Evolutionary conservation across 2,113 vertebrate species (phyloP).

Genomic region (Scortum barcoo): DNA sequence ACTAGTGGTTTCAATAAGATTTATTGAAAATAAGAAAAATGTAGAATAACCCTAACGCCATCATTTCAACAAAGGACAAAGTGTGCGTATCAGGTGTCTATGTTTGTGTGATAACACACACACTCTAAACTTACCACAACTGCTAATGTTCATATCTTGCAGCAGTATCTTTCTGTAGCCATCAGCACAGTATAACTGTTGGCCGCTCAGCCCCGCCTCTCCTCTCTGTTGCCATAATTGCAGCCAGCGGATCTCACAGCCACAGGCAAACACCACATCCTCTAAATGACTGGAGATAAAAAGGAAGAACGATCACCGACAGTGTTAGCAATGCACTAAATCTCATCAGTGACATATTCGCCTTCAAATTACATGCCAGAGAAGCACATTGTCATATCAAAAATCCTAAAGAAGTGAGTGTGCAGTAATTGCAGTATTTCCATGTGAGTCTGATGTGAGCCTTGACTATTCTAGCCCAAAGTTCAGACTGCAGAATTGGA

Average conservation of each 20-base stretch:
- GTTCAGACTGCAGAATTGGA: neutral
- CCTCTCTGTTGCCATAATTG: slow-evolving; percentile 96
- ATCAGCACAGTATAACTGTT: slow-evolving; percentile 88
- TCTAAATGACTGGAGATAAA: slow-evolving; percentile 88
- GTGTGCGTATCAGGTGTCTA: neutral
- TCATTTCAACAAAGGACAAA: neutral
- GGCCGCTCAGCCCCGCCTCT: slow-evolving; percentile 88
- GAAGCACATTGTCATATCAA: neutral
- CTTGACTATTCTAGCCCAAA: neutral
- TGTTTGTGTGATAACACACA: neutral
- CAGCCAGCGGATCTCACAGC: slow-evolving; percentile 96
- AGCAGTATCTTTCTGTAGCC: slow-evolving; percentile 84
- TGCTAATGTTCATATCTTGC: slow-evolving; percentile 93
- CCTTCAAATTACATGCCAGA: neutral
- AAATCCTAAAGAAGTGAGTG: neutral
- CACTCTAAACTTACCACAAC: slow-evolving; percentile 88
- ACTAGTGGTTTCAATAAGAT: neutral
- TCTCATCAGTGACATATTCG: neutral
- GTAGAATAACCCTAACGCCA: neutral
- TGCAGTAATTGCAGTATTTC: neutral
- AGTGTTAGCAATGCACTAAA: neutral
- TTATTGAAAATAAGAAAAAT: neutral
- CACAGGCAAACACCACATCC: slow-evolving; percentile 92
- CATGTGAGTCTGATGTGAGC: neutral
- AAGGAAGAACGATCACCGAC: neutral